Conservation (phyloP, 1,140 invertebrate genomes). For the Tenebrio molitor region DNA sequence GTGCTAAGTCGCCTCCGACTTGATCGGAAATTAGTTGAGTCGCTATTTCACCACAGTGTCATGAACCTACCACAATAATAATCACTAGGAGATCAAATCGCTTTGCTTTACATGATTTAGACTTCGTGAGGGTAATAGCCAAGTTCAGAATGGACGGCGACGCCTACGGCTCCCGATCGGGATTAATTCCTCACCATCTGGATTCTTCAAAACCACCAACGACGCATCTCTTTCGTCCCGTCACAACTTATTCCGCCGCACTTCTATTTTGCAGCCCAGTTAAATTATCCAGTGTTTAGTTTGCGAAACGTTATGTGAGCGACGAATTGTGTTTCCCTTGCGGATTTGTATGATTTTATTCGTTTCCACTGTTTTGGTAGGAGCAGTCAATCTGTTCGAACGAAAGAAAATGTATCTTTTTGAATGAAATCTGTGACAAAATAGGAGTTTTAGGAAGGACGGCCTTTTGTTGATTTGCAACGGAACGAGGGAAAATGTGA, state of each 20-base stretch:
- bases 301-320: too few species aligned
- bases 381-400: background rate
- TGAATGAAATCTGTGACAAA: constrained; percentile 3
- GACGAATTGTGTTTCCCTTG: too few species aligned
- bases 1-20: constrained; percentile 18
- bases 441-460: constrained; percentile 18
- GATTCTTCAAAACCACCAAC: too few species aligned
- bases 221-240: too few species aligned
- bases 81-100: constrained; percentile 31
- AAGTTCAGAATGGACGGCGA: background rate
- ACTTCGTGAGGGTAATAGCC: background rate
- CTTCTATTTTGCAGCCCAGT: too few species aligned
- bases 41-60: constrained; percentile 30
- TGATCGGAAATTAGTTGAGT: constrained; percentile 40
- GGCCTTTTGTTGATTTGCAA: constrained; percentile 30
- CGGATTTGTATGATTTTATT: too few species aligned
- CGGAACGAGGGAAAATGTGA: constrained; percentile 19
- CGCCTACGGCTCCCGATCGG: too few species aligned
- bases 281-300: too few species aligned
- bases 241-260: too few species aligned
- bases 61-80: constrained; percentile 38
- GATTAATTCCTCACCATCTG: too few species aligned
- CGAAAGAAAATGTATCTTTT: background rate
- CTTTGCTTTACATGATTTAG: constrained; percentile 30
- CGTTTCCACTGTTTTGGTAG: background rate